Base-by-base conservation (phyloP, 2,888 invertebrate species). In the Chrysodeixis includens region DNA sequence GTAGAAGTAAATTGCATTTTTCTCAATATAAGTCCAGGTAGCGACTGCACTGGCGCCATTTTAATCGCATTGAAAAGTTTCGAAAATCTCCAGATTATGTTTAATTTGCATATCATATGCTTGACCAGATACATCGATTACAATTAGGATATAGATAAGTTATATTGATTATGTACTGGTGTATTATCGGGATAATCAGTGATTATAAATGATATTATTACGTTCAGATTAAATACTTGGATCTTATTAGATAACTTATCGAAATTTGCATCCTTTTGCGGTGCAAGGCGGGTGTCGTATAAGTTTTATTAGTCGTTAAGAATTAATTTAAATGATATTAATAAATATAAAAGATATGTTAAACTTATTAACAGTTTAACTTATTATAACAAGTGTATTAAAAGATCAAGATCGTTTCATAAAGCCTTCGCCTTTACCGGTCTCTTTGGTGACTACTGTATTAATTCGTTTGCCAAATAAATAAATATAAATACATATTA, bases 191-290 rank as follows among this genome's bases (percentile, higher is more conserved):
- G 18, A 12, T 56, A 67, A 72, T 72, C 52, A 35, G n/a, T 32
- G 14, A 53, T 71, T 71, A 68, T 30, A 56, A 73, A 72, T 72
- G 52, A 73, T 62, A 62, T 55, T 55, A 69, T 68, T 26, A 53
- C 30, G 46, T 8, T 56, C 26, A 59, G 51, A 71, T 68, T 53
- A 46, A 32, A 6, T 30, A 44, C 16, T 44, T 7, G 4, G 16
- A 30, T 55, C 62, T n/a, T n/a, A 68, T 57, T 12, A 30, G 40
- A 56, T 53, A n/a, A 49, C 40, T n/a, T 67, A 67, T 71, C 57
- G 62, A 22, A 54, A 62, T 63, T 49, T 18, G 40, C 49, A 30
- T 40, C 46, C 46, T 44, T 32, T 20, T 20, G 49, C 32, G 56
- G 14, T 51, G 55, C 30, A 55, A 26, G 20, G n/a, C 30, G 9